Evolutionary conservation across 2,888 invertebrate species (phyloP).

Genomic region (Athetis lepigone): DNA sequence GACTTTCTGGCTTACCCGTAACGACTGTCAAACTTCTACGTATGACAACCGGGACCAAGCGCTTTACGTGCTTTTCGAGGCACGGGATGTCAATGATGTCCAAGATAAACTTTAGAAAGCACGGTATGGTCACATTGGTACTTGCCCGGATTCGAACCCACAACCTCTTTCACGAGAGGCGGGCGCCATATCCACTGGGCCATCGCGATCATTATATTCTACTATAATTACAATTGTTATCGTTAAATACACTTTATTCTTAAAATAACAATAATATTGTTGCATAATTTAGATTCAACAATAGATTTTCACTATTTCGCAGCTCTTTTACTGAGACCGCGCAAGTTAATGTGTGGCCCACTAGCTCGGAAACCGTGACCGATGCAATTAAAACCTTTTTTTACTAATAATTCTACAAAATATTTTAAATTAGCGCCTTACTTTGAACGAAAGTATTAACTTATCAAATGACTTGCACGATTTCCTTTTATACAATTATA

Average conservation of each 20-base stretch:
- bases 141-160: too few species aligned
- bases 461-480: slow-evolving; percentile 3
- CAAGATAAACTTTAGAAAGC: too few species aligned
- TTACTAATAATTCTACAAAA: slow-evolving; percentile 50
- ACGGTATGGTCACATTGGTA: too few species aligned
- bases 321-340: slow-evolving; percentile 64
- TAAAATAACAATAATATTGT: slow-evolving; percentile 47
- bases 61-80: too few species aligned
- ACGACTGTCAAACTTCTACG: too few species aligned
- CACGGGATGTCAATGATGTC: too few species aligned
- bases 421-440: slow-evolving; percentile 26
- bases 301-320: slow-evolving; percentile 72
- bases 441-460: slow-evolving; percentile 46
- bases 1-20: too few species aligned
- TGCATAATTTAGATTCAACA: slow-evolving; percentile 73
- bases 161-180: too few species aligned
- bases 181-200: too few species aligned
- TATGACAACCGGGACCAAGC: too few species aligned
- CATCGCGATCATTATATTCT: too few species aligned
- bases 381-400: slow-evolving; percentile 72
- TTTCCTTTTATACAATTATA: slow-evolving; percentile 17
- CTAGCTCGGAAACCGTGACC: slow-evolving; percentile 76
- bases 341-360: slow-evolving; percentile 78
- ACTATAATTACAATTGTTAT: neutral
- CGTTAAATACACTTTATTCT: neutral